Conservation (phyloP, 2,113 vertebrate species). For the Chaetura pelagica region DNA sequence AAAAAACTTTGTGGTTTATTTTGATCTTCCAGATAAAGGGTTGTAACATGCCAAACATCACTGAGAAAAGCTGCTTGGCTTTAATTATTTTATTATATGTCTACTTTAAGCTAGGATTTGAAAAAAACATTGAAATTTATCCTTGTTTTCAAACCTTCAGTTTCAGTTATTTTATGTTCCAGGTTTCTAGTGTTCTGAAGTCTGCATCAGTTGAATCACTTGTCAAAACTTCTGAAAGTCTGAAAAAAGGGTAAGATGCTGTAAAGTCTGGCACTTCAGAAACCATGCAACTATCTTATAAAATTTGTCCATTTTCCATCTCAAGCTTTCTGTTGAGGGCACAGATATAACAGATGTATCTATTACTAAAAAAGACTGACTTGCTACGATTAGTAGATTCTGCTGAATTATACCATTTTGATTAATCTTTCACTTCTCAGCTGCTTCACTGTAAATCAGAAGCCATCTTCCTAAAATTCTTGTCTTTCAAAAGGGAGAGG, state of each 20-base stretch:
- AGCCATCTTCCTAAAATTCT: background rate
- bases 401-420: background rate
- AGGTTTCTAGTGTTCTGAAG: background rate
- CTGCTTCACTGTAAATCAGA: background rate
- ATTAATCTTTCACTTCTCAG: background rate
- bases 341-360: background rate
- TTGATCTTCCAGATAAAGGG: background rate
- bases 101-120: background rate
- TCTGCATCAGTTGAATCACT: background rate
- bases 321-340: background rate
- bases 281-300: background rate
- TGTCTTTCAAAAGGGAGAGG: background rate
- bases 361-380: background rate
- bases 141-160: background rate
- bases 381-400: background rate
- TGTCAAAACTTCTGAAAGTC: slow-evolving; percentile 32
- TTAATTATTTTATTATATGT: background rate
- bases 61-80: background rate
- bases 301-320: background rate
- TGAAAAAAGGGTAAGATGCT: background rate
- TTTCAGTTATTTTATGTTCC: background rate
- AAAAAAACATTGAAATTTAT: background rate
- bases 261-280: background rate
- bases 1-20: background rate
- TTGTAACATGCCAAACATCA: background rate